Conservation (phyloP, 2,797 vertebrate species). For the Galaxias olidus region DNA sequence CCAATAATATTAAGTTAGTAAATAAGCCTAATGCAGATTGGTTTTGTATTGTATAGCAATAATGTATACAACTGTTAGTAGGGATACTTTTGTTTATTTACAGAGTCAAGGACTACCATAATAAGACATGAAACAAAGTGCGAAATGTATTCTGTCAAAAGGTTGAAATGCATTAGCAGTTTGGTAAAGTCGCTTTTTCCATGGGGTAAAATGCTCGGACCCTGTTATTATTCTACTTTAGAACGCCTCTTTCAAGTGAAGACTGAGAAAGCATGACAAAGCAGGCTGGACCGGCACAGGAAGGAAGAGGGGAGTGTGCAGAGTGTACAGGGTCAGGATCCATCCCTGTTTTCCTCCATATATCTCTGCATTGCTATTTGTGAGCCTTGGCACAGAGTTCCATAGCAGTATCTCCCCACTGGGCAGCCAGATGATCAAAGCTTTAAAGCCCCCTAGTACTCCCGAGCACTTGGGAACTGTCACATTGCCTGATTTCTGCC, state of each 20-base stretch:
- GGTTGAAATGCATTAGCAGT: too few species aligned
- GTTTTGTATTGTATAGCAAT: too few species aligned
- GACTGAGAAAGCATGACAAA: constrained; percentile 33
- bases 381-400: constrained; percentile 41
- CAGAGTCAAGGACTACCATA: too few species aligned
- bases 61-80: too few species aligned
- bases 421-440: constrained; percentile 57
- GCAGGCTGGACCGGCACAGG: constrained; percentile 18
- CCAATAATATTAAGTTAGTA: too few species aligned
- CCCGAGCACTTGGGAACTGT: constrained; percentile 26
- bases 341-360: constrained; percentile 33
- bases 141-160: too few species aligned
- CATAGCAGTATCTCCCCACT: constrained; percentile 7
- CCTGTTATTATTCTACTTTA: background rate
- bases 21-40: too few species aligned
- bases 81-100: too few species aligned
- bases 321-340: constrained; percentile 39
- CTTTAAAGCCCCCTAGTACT: constrained; percentile 30
- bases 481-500: constrained; percentile 52
- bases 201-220: background rate
- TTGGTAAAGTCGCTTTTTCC: too few species aligned
- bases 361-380: constrained; percentile 33
- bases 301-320: constrained; percentile 35
- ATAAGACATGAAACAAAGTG: too few species aligned
- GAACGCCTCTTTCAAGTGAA: background rate